Base-by-base conservation (phyloP, 1,140 invertebrate genomes). In the Polyergus mexicanus region DNA sequence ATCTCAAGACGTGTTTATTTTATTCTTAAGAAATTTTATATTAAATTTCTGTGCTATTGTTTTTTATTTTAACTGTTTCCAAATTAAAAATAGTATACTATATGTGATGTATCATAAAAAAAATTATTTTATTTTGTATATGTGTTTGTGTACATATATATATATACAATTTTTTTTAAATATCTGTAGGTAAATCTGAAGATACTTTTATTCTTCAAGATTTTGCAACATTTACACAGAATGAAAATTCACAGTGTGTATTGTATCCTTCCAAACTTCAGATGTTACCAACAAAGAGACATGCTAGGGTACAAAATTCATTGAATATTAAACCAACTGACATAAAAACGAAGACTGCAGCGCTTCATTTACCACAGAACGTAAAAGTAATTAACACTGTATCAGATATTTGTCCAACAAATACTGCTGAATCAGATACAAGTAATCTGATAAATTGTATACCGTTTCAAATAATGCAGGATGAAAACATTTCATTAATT, bases 131-230 rank as follows among this genome's bases (percentile, higher is more conserved):
- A 28, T 47, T 47, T 13, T 54, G 6, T 51, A 10, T 80, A 38
- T 35, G 1, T 38, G 11, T 47, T 44, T 51, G 11, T 68, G 13
- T 35, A 0, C 10, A n/a, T 25, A 19, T 10, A 22, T 11, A 44
- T 63, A 54, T 41, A 6, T 51, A n/a, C 1, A 54, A 71, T 54
- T 71, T 13, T 32, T 65, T 28, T 44, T 35, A 74, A 35, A 78
- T 62, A 77, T 38, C 62, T 89, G 25, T 28, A 96, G 96, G 90
- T 28, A 89, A 91, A 32, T 76, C 91, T 28, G 85, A 87, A 32
- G 95, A 95, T 87, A 94, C 95, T n/a, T 95, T 96, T 58, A 93
- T 96, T 19, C 85, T 96, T 3, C 95, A 94, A 87, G 95, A 96
- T 85, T 95, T 95, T 87, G 94, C 95, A 22, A 92, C 94, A 8